Base-by-base conservation (phyloP, 2,888 invertebrate species). In the Listrodromus nycthemerus region DNA sequence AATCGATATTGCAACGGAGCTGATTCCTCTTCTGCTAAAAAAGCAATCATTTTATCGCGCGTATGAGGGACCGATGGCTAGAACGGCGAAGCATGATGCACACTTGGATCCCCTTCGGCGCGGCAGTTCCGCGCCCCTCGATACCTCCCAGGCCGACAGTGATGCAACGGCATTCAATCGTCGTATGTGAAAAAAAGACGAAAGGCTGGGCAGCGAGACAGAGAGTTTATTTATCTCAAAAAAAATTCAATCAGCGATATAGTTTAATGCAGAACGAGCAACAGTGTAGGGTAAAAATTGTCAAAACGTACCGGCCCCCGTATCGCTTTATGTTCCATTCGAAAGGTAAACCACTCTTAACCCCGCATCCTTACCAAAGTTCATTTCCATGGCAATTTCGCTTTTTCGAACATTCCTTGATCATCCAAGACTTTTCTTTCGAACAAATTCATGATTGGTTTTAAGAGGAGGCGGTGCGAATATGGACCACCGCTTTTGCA, bases 11-110 rank as follows among this genome's bases (percentile, higher is more conserved):
- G 24, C 55, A 55, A 45, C 13, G 19, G 19, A 4, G 8, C 10
- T 19, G 21, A 30, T 78, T 76, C 55, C 50, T 24, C 50, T 82
- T 77, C 78, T 63, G 63, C 78, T 80, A 75, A 78, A 82, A 75
- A 80, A 78, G 77, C 86, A 82, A 86, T 86, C 84, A 84, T 71
- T 82, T 82, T 78, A 77, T 77, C 65, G 78, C 78, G 70, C 63
- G 82, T 84, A 84, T 83, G 82, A 75, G 80, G 74, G 77, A 77
- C 69, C 70, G 71, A 63, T 33, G 67, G 67, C 66, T 61, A 52
- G 69, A 55, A 24, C 50, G 3, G 21, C 71, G 48, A 16, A 33
- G 21, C 30, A 33, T 41, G 19, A 50, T 58, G 10, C 27, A 30
- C 75, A 55, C 70, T 66, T 55, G 16, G 21, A 21, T 33, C 37